Percentiles rank a stretch among this genome's conserved stretches.
These are phyloP conservation scores for Lobophora halterata DNA, from an alignment of 2,888 invertebrate species.

Conservation along the genomic window DNA sequence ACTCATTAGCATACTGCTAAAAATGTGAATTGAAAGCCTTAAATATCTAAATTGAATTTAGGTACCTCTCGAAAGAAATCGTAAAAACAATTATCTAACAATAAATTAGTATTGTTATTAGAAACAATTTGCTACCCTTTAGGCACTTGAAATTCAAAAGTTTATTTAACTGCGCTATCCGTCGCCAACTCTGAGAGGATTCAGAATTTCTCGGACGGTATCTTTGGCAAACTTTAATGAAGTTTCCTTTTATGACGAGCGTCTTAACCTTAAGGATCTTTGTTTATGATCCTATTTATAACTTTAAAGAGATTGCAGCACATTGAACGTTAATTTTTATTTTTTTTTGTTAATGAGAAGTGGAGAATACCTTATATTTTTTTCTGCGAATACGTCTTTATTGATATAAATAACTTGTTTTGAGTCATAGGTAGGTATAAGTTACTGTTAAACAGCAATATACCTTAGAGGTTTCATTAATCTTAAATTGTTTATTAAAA, in stretches of 20 bases:
- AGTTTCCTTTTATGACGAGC: slow-evolving; percentile 70
- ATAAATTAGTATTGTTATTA: too few relatives aligned
- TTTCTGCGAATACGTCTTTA: slow-evolving; percentile 26
- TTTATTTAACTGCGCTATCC: slow-evolving; percentile 25
- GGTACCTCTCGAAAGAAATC: too few relatives aligned
- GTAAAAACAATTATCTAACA: too few relatives aligned
- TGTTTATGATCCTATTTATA: slow-evolving; percentile 72
- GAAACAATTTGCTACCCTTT: too few relatives aligned
- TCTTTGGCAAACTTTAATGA: slow-evolving; percentile 70
- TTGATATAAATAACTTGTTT: too few relatives aligned
- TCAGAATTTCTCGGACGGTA: slow-evolving; percentile 57
- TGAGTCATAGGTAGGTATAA: slow-evolving; percentile 20
- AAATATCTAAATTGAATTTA: too few relatives aligned
- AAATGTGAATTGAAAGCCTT: too few relatives aligned
- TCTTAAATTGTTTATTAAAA: background rate
- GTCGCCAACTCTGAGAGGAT: slow-evolving; percentile 40
- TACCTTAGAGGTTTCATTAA: slow-evolving; percentile 1
- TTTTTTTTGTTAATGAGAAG: slow-evolving; percentile 39
- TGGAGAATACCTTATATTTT: slow-evolving; percentile 29
- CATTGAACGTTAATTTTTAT: slow-evolving; percentile 43
- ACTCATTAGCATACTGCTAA: too few relatives aligned
- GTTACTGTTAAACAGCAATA: slow-evolving; percentile 3
- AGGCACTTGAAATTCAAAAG: slow-evolving; percentile 3
- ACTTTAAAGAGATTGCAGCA: slow-evolving; percentile 63
- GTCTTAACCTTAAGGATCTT: slow-evolving; percentile 63